Conservation (phyloP, 2,888 invertebrate species). For the Rotaria macrura region DNA sequence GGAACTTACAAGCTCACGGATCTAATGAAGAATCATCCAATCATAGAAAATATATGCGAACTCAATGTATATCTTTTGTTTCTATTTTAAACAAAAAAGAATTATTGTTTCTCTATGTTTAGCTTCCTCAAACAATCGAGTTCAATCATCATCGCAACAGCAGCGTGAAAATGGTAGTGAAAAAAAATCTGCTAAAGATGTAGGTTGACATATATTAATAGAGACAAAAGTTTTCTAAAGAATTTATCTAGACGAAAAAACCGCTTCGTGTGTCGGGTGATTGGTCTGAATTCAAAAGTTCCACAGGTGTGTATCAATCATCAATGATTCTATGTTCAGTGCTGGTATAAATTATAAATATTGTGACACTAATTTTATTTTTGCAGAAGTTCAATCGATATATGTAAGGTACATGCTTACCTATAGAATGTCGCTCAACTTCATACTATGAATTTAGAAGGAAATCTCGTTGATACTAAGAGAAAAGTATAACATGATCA, state of each 20-base stretch:
- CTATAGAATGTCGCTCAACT: no score
- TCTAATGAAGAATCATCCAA: background rate
- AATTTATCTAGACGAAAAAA: background rate
- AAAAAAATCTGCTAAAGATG: background rate
- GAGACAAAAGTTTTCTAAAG: background rate
- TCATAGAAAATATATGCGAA: background rate
- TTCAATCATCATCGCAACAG: background rate
- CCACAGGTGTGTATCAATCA: background rate
- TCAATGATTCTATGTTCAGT: no score
- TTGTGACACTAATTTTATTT: no score
- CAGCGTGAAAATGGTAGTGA: background rate
- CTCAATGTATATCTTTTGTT: background rate
- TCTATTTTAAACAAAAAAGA: no score
- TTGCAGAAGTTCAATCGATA: no score
- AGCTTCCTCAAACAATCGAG: background rate
- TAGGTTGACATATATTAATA: background rate
- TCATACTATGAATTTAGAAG: no score
- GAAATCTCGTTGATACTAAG: no score
- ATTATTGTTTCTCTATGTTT: background rate
- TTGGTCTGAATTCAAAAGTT: conserved; percentile 18
- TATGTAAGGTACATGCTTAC: no score
- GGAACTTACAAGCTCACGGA: background rate
- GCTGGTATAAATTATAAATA: no score
- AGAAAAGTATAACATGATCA: no score
- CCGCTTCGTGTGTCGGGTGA: conserved; percentile 6